Conservation (phyloP, 2,888 invertebrate genomes). For the Dolichomitus sp. region DNA sequence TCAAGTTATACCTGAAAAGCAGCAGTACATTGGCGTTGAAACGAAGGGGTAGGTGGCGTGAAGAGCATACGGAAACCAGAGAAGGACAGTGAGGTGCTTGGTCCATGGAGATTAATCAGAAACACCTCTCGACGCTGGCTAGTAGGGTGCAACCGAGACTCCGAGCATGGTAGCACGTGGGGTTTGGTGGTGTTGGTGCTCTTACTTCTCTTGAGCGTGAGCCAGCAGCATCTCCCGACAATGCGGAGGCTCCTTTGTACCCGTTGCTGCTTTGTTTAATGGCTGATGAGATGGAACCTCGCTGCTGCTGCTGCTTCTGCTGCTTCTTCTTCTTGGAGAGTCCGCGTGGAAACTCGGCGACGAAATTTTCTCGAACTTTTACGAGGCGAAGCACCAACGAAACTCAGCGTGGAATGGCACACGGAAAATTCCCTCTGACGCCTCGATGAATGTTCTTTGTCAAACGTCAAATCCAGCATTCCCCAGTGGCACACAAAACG, state of each 20-base stretch:
- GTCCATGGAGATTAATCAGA: constrained; percentile 81
- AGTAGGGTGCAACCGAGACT: constrained; percentile 50
- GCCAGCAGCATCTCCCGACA: constrained; percentile 71
- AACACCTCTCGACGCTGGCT: constrained; percentile 77
- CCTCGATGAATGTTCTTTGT: constrained; percentile 23
- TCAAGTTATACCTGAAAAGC: constrained; percentile 65
- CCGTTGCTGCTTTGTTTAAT: constrained; percentile 82
- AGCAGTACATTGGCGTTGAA: constrained; percentile 6
- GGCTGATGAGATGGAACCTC: constrained; percentile 83
- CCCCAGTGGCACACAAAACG: neutral
- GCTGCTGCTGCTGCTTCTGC: neutral
- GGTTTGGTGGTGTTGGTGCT: constrained; percentile 32
- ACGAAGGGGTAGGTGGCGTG: constrained; percentile 33
- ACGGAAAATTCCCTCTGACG: constrained; percentile 24
- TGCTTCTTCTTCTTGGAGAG: constrained; percentile 39
- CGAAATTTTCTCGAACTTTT: constrained; percentile 40
- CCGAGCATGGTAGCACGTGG: constrained; percentile 4
- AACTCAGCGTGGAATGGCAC: constrained; percentile 8
- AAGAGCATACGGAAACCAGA: constrained; percentile 38
- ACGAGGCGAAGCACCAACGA: constrained; percentile 1
- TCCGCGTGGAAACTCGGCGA: constrained; percentile 50
- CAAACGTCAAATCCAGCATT: neutral
- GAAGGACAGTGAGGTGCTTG: constrained; percentile 47
- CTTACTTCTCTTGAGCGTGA: constrained; percentile 43
- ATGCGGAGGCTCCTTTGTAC: constrained; percentile 80